Evolutionary conservation across 2,113 vertebrate genomes (phyloP).

Genomic region (Gasterosteus nipponicus): DNA sequence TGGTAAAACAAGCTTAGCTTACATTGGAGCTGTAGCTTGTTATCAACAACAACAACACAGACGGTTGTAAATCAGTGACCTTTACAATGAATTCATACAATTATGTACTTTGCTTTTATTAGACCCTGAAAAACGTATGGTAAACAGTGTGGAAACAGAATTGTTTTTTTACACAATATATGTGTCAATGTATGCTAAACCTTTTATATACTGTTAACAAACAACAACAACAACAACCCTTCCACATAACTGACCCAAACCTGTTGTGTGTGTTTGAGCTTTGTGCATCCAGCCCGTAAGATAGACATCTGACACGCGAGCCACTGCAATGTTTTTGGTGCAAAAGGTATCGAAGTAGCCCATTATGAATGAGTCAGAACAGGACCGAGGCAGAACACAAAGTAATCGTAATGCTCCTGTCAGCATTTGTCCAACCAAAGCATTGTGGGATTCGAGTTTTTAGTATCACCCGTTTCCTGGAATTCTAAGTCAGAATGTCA

Average conservation of each 20-base stretch:
- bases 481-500: background rate
- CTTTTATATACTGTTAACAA: background rate
- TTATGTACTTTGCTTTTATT: background rate
- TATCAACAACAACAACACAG: background rate
- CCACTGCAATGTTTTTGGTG: constrained; percentile 9
- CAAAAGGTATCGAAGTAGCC: too few relatives aligned
- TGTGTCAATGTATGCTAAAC: background rate
- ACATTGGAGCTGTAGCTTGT: background rate
- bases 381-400: background rate
- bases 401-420: background rate
- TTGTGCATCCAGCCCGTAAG: background rate
- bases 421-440: background rate
- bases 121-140: background rate
- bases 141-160: too few relatives aligned
- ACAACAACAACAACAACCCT: background rate
- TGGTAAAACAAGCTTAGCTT: background rate
- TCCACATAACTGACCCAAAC: background rate
- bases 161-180: background rate
- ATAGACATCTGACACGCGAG: background rate
- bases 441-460: background rate
- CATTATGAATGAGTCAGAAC: background rate
- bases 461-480: background rate
- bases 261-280: background rate
- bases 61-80: constrained; percentile 17
- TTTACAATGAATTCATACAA: background rate